Evolutionary conservation across 1,140 invertebrate species (phyloP), one percentile per base, ranked within the genome.

Genomic region (Drosophila azteca): DNA sequence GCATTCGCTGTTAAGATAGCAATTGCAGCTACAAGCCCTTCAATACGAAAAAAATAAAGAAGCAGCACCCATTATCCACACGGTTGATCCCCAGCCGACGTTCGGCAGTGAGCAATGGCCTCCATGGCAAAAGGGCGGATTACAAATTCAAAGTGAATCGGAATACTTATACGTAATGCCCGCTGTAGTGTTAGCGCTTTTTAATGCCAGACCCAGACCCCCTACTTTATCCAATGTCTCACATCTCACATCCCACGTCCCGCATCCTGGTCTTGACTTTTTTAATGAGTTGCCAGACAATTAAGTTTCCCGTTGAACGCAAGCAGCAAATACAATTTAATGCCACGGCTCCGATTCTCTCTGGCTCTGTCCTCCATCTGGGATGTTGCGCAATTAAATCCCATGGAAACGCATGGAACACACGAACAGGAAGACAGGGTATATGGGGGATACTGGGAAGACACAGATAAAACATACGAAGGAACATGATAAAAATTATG

Each of bases 221-320:
- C 15, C 29, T 1, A 31, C 29, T 29, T 29, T 0, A 29, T 29
- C 7, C 49, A 26, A 29, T 29, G 45, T 44, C 49, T 68, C 51
- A 49, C 57, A 43, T 43, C 62, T 1, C n/a, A 6, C 17, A n/a
- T 26, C 35, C 48, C 31, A 39, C 15, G 2, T 13, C 3, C 17
- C 9, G 8, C 13, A 9, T 50, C 31, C 15, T 8, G 7, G 17
- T 45, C 22, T 15, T 11, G 3, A 6, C 41, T 44, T 61, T 75
- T 75, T 87, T 81, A 87, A 87, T 87, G 82, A 87, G 69, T 88
- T 87, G 78, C 79, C 82, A 87, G 75, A 82, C 82, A 87, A 87
- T 87, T 87, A 82, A 81, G 57, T 67, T 66, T 45, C 57, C 45
- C 49, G 72, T 49, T 15, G 49, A 51, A 52, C 59, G 24, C 17